Evolutionary conservation across 2,888 invertebrate genomes (phyloP).

Genomic region (Criorhina ranunculi): DNA sequence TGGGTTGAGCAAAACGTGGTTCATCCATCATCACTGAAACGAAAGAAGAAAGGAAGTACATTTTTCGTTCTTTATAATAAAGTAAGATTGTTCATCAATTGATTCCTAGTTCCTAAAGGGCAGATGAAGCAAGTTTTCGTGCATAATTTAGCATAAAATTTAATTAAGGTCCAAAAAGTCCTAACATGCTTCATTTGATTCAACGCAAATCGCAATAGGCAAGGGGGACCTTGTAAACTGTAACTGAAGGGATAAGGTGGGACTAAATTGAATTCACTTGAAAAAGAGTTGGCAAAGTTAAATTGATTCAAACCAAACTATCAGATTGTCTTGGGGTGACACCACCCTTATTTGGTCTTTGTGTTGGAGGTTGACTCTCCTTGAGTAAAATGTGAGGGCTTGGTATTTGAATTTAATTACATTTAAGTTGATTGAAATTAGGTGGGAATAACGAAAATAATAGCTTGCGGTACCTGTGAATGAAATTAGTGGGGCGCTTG

Average conservation of each 20-base stretch:
- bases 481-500: conserved; percentile 34
- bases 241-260: conserved; percentile 39
- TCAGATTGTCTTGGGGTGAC: conserved; percentile 32
- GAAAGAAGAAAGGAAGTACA: conserved; percentile 37
- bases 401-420: conserved; percentile 60
- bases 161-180: conserved; percentile 65
- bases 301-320: conserved; percentile 64
- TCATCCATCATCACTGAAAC: conserved; percentile 92
- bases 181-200: conserved; percentile 50
- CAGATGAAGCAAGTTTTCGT: conserved; percentile 41
- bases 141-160: conserved; percentile 73
- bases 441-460: conserved; percentile 57
- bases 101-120: conserved; percentile 7
- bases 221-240: conserved; percentile 20
- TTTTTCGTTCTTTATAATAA: conserved; percentile 47
- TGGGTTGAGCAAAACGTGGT: conserved; percentile 94
- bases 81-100: conserved; percentile 63
- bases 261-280: conserved; percentile 59
- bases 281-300: conserved; percentile 43
- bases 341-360: conserved; percentile 15
- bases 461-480: conserved; percentile 42
- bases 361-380: conserved; percentile 40
- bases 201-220: conserved; percentile 24
- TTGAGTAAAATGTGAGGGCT: conserved; percentile 20
- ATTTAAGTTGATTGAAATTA: conserved; percentile 56